Evolutionary conservation across 2,113 vertebrate species (phyloP).

Genomic region (Hystrix cristata): DNA sequence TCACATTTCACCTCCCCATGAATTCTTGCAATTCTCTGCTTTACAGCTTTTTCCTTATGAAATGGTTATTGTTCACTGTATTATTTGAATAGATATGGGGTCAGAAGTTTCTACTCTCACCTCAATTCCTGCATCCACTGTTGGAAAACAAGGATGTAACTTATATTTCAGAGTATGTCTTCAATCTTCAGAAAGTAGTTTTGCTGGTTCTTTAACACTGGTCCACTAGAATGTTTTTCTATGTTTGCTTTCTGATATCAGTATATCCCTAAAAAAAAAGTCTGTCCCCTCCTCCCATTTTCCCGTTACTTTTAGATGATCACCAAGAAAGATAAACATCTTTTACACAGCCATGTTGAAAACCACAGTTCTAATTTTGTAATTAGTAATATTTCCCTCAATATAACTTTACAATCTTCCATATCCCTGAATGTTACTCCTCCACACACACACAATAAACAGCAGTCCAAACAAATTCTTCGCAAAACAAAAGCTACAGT

Average conservation of each 20-base stretch:
- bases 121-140: not conserved
- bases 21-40: slow-evolving; percentile 32
- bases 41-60: slow-evolving; percentile 31
- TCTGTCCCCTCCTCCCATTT: not conserved
- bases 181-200: not conserved
- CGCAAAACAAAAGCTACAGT: slow-evolving; percentile 13
- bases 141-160: not conserved
- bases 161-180: not conserved
- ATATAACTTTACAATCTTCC: not conserved
- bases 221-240: not conserved
- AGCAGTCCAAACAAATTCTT: not conserved
- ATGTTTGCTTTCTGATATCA: not conserved
- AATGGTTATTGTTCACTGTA: not conserved
- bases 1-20: not conserved
- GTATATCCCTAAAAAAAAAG: slow-evolving; percentile 4
- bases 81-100: not conserved
- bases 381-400: not conserved
- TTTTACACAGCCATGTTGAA: not conserved
- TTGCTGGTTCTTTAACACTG: not conserved
- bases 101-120: not conserved
- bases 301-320: not conserved
- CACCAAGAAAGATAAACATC: slow-evolving; percentile 28
- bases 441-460: not conserved
- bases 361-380: not conserved
- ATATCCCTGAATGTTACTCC: not conserved